These are phyloP conservation scores for Percina caprodes DNA, from an alignment of 2,113 vertebrate species.

Conservation along the genomic window DNA sequence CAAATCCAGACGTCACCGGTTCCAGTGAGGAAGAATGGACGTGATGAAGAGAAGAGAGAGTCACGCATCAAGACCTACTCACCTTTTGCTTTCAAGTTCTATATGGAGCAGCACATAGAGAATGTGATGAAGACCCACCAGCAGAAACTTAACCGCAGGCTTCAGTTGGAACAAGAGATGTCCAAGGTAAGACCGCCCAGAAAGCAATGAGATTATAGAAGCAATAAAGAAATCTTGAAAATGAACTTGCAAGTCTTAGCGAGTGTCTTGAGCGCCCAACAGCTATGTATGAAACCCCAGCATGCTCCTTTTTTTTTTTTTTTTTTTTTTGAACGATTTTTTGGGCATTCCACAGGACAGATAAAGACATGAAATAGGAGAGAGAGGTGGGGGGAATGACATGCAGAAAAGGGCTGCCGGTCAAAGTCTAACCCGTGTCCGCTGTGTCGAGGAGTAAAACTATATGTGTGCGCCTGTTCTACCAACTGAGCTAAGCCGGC, in stretches of 20 bases:
- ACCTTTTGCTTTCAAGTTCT: conserved; percentile 98
- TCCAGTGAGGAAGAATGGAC: conserved; percentile 91
- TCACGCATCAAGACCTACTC: conserved; percentile 99
- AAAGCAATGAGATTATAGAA: no score
- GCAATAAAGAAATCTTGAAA: background rate
- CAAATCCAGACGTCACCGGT: conserved; percentile 98
- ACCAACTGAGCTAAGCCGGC: no score
- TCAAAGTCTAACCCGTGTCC: no score
- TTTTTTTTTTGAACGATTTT: no score
- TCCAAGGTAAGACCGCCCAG: conserved; percentile 87
- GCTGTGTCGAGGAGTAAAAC: no score
- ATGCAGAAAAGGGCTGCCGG: no score
- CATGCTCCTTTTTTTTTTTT: background rate
- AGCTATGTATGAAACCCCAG: background rate
- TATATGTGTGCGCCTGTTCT: no score
- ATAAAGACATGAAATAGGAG: no score
- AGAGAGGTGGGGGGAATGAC: no score
- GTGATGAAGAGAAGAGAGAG: conserved; percentile 95
- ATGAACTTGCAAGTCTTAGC: background rate
- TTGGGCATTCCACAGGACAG: no score
- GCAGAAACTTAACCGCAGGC: conserved; percentile 94
- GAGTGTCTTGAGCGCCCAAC: background rate
- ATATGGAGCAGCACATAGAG: conserved; percentile 99
- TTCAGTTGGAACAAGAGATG: conserved; percentile 99
- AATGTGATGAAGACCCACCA: conserved; percentile 98